These are phyloP conservation scores for Sinocyclocheilus anshuiensis DNA, from an alignment of 2,113 vertebrate genomes.

Conservation along the genomic window DNA sequence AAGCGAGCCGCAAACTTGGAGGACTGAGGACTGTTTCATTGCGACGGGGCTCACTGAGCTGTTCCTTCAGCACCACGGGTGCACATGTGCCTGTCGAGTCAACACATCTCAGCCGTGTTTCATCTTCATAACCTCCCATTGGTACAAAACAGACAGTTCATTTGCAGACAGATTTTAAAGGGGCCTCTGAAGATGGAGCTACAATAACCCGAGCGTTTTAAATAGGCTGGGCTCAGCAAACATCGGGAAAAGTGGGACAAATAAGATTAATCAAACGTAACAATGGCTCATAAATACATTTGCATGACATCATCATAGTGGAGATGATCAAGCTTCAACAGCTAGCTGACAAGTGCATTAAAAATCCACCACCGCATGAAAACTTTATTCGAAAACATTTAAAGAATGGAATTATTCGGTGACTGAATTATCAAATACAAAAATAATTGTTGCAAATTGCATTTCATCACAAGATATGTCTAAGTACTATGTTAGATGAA, in stretches of 20 bases:
- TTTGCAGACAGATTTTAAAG: background rate
- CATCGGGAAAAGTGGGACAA: background rate
- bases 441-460: no score
- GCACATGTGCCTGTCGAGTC: slow-evolving; percentile 24
- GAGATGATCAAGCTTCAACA: slow-evolving; percentile 1
- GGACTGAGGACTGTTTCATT: slow-evolving; percentile 81
- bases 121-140: slow-evolving; percentile 10
- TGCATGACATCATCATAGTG: slow-evolving; percentile 3
- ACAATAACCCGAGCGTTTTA: background rate
- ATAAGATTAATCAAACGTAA: background rate
- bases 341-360: background rate
- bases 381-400: background rate
- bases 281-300: background rate
- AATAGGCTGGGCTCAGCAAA: background rate
- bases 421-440: no score
- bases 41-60: slow-evolving; percentile 76
- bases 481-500: no score
- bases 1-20: slow-evolving; percentile 64
- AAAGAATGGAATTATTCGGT: background rate
- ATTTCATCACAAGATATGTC: no score
- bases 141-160: background rate
- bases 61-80: slow-evolving; percentile 87
- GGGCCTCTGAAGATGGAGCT: background rate
- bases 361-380: background rate
- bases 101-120: background rate